These are phyloP conservation scores for Tineola bisselliella DNA, from an alignment of 2,888 invertebrate species.

Conservation along the genomic window DNA sequence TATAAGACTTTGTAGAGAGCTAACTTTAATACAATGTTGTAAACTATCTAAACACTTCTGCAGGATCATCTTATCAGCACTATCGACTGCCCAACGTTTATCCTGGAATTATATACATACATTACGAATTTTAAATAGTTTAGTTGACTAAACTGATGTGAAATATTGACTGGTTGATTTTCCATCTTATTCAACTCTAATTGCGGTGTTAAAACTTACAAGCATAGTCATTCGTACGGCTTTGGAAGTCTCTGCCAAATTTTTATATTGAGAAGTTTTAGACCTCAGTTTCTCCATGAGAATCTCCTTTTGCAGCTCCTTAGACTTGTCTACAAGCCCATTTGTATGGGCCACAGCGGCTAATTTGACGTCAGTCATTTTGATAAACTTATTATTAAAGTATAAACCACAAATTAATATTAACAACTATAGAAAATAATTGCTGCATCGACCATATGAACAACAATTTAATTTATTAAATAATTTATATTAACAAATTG, in stretches of 20 bases:
- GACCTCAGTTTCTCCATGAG: constrained; percentile 92
- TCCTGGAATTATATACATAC: constrained; percentile 68
- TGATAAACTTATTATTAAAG: neutral
- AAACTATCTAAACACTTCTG: constrained; percentile 92
- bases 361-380: constrained; percentile 47
- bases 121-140: neutral
- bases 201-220: constrained; percentile 47
- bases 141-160: too few relatives aligned
- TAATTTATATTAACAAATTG: neutral
- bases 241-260: constrained; percentile 87
- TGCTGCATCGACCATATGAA: neutral
- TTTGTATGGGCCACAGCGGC: constrained; percentile 39
- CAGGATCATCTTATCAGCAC: constrained; percentile 83
- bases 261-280: constrained; percentile 82
- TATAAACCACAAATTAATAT: neutral
- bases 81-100: constrained; percentile 88
- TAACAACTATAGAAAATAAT: neutral
- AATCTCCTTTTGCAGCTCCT: constrained; percentile 78
- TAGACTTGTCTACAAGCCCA: constrained; percentile 51
- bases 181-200: neutral
- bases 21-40: constrained; percentile 94
- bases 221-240: constrained; percentile 86
- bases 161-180: neutral
- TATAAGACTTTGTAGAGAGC: constrained; percentile 89
- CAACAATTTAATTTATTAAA: neutral